These are phyloP conservation scores for Orestias chungarensis DNA, from an alignment of 2,797 vertebrate species.

Conservation along the genomic window DNA sequence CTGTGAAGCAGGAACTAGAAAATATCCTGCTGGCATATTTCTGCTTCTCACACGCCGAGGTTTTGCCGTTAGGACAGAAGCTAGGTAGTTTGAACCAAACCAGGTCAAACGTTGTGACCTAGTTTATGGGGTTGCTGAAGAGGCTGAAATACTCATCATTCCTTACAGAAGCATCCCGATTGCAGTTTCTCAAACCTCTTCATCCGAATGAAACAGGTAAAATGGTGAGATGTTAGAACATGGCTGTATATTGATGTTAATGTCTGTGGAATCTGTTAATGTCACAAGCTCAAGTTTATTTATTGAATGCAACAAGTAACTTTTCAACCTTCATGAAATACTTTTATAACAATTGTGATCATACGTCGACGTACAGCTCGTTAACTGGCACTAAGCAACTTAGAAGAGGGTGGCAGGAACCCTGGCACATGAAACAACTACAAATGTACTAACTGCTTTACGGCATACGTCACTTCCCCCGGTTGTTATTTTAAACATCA, in stretches of 20 bases:
- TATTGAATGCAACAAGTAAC: not conserved
- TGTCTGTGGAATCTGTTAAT: not conserved
- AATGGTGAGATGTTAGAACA: not conserved
- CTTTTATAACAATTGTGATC: no score
- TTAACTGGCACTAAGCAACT: no score
- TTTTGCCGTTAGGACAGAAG: not conserved
- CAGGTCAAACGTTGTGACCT: not conserved
- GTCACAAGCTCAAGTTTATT: not conserved
- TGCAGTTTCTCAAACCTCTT: not conserved
- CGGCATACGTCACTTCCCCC: no score
- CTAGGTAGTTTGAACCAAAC: not conserved
- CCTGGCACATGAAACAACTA: no score
- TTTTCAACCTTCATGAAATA: not conserved
- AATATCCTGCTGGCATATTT: not conserved
- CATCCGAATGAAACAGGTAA: not conserved
- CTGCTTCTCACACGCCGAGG: not conserved
- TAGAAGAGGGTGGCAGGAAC: no score
- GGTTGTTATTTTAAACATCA: no score
- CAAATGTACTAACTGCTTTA: no score
- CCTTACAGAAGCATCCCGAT: not conserved
- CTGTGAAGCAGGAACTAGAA: constrained; percentile 5
- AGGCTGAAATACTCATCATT: not conserved
- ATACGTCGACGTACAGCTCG: no score
- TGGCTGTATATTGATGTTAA: not conserved
- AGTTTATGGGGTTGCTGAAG: not conserved